Conservation (phyloP, 2,888 invertebrate species). For the Hofmannophila pseudospretella region DNA sequence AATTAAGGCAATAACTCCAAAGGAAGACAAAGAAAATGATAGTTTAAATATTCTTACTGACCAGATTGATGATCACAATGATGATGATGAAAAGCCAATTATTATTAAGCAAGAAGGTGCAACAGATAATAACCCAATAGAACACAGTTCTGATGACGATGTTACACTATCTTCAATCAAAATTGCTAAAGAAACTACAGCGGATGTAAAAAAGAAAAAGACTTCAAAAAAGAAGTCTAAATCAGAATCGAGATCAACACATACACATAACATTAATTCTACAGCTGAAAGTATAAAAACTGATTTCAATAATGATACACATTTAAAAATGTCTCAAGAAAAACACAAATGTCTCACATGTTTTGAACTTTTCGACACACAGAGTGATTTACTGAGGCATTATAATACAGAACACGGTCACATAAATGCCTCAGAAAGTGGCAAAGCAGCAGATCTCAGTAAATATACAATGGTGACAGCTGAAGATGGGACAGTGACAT, state of each 20-base stretch:
- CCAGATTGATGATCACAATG: too few species aligned
- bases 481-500: slow-evolving; percentile 20
- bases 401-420: slow-evolving; percentile 30
- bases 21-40: slow-evolving; percentile 13
- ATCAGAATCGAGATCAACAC: neutral
- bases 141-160: slow-evolving; percentile 9
- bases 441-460: slow-evolving; percentile 3
- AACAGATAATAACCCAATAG: slow-evolving; percentile 1
- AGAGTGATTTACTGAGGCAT: slow-evolving; percentile 34
- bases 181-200: slow-evolving; percentile 2
- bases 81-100: neutral
- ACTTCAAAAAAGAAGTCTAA: neutral
- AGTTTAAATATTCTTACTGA: neutral
- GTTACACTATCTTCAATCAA: slow-evolving; percentile 4
- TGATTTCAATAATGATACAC: too few species aligned
- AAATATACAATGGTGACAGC: slow-evolving; percentile 17
- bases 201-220: neutral
- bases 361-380: slow-evolving; percentile 25
- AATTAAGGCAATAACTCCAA: slow-evolving; percentile 7
- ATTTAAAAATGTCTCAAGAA: slow-evolving; percentile 6
- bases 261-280: neutral
- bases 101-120: slow-evolving; percentile 4
- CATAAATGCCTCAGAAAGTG: slow-evolving; percentile 4
- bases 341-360: slow-evolving; percentile 40
- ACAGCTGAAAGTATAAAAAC: slow-evolving; percentile 1